These are phyloP conservation scores for Euplexia lucipara DNA, from an alignment of 2,888 invertebrate species.

Conservation along the genomic window DNA sequence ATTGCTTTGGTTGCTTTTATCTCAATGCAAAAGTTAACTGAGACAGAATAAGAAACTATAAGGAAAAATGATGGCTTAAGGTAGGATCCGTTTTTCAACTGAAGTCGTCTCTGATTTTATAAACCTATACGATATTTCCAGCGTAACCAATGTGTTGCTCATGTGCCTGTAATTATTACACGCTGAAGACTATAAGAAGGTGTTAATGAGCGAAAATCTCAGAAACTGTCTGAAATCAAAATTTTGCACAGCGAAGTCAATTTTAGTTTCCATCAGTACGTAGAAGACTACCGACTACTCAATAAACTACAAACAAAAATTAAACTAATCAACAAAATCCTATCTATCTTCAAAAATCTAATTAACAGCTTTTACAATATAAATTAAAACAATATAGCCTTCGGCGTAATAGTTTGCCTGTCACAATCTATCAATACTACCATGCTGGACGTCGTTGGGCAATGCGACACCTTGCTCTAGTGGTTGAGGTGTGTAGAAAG, in stretches of 20 bases:
- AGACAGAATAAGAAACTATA: too few species aligned
- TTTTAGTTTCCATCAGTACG: too few species aligned
- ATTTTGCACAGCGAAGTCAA: neutral
- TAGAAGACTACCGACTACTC: neutral
- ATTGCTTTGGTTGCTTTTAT: too few species aligned
- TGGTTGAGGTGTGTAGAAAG: constrained; percentile 76
- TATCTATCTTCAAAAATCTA: constrained; percentile 53
- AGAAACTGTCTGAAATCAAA: neutral
- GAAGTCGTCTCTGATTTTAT: too few species aligned
- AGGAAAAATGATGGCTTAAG: too few species aligned
- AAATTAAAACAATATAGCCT: constrained; percentile 62
- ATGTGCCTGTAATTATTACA: neutral
- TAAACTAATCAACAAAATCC: constrained; percentile 30
- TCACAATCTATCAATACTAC: constrained; percentile 57
- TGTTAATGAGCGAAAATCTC: neutral
- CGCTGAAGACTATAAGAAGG: neutral
- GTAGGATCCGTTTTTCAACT: neutral
- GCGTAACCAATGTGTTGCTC: neutral
- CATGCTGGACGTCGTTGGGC: constrained; percentile 71
- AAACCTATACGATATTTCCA: neutral
- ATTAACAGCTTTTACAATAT: constrained; percentile 57
- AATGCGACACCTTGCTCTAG: constrained; percentile 81
- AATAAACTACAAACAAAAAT: constrained; percentile 5
- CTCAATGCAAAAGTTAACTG: too few species aligned
- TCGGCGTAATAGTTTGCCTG: constrained; percentile 55